These are phyloP conservation scores for Deroplatys truncata DNA, from an alignment of 2,888 invertebrate genomes.

Conservation along the genomic window DNA sequence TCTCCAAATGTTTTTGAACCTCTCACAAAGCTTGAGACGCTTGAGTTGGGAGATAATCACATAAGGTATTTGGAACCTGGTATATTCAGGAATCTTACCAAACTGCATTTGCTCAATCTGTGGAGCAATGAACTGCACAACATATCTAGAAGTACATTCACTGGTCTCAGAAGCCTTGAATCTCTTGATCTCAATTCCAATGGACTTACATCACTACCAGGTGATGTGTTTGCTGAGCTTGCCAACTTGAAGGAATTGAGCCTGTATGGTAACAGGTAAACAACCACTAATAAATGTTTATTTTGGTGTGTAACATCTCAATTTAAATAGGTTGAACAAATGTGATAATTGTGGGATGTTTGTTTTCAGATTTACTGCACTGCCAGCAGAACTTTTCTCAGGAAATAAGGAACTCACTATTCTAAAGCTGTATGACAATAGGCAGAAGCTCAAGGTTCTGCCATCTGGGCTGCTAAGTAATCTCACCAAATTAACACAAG, in stretches of 20 bases:
- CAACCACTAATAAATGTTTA: slow-evolving; percentile 56
- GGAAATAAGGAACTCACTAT: slow-evolving; percentile 40
- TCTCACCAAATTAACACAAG: slow-evolving; percentile 48
- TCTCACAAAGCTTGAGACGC: slow-evolving; percentile 53
- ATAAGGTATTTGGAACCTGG: slow-evolving; percentile 57
- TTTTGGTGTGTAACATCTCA: slow-evolving; percentile 39
- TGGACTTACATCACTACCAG: slow-evolving; percentile 56
- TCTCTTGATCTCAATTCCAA: slow-evolving; percentile 67
- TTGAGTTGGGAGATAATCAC: slow-evolving; percentile 65
- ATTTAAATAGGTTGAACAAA: not conserved
- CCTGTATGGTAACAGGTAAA: slow-evolving; percentile 64
- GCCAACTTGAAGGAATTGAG: slow-evolving; percentile 59
- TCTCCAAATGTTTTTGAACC: slow-evolving; percentile 55
- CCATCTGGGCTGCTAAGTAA: slow-evolving; percentile 58
- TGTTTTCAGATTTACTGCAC: not conserved
- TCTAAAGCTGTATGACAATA: slow-evolving; percentile 39
- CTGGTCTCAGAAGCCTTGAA: slow-evolving; percentile 57
- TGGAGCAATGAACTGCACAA: slow-evolving; percentile 65
- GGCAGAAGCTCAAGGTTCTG: slow-evolving; percentile 50
- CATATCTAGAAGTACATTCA: slow-evolving; percentile 59
- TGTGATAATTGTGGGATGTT: not conserved
- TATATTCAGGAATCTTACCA: slow-evolving; percentile 58
- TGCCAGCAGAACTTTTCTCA: slow-evolving; percentile 45
- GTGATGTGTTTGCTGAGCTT: slow-evolving; percentile 58
- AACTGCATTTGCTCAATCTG: slow-evolving; percentile 59